Base-by-base conservation (phyloP, 1,140 invertebrate genomes). In the Microplitis mediator region DNA sequence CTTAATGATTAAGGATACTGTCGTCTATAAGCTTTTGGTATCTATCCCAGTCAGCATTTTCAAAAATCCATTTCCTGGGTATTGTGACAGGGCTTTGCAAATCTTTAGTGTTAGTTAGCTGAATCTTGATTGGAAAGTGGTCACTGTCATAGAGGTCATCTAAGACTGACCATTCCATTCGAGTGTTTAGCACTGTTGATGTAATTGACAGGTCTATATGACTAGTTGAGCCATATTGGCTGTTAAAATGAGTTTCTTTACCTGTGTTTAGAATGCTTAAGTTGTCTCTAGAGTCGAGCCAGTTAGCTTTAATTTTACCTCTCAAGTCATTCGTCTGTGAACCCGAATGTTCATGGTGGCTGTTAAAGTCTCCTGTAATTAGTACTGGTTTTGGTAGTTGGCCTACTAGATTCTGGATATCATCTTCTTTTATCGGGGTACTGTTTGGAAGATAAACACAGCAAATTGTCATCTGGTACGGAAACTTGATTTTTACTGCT, bases 311-410 rank as follows among this genome's bases (percentile, higher is more conserved):
- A 36, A 66, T 75, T 73, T 71, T 79, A 58, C 80, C 80, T 69
- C 79, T 75, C 16, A 16, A 52, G 56, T 82, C 78, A 65, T 71
- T 78, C 69, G 75, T 74, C 1, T 71, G 31, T 31, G 77, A 78
- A n/a, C 78, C 80, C 80, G 77, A 84, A 61, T 79, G 50, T 56
- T 69, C 71, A 58, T 80, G 78, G 54, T 82, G 78, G 32, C 75
- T 75, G 63, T 82, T 82, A 60, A 82, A 82, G 60, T 82, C 80
- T 1, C 79, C 77, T 34, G 78, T 23, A 35, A 81, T 62, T 32
- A 82, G 70, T 66, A 77, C 82, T 4, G 78, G 81, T 64, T 52
- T 73, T 8, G 78, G 77, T 34, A 83, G 70, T 78, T 83, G 79
- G 14, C 14, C 23, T 8, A 76, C 62, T 13, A 82, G 45, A 13